phyloP scores from a whole-genome alignment of 2,113 vertebrate genomes.

The Mormyrus iriodes region DNA sequence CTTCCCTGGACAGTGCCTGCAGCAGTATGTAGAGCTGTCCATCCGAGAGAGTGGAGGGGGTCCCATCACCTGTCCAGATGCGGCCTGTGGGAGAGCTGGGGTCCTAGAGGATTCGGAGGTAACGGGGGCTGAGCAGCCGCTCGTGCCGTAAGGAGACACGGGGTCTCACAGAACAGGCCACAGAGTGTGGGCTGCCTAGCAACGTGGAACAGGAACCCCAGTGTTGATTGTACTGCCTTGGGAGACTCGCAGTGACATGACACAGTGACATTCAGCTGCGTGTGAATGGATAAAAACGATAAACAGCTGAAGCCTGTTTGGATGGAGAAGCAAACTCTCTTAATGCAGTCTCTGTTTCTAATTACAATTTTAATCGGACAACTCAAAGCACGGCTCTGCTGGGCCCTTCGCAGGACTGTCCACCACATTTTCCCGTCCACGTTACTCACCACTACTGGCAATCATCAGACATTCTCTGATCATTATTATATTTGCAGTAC shows the following conservation, averaged over 20 bases:
- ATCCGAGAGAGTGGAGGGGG: conserved; percentile 83
- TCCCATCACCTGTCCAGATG: conserved; percentile 85
- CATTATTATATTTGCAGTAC: background rate
- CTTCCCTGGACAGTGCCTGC: conserved; percentile 73
- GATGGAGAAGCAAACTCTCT: background rate
- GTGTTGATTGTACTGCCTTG: too few species aligned
- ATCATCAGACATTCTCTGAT: background rate
- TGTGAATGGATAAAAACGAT: background rate
- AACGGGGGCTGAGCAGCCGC: conserved; percentile 32
- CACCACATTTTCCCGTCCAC: background rate
- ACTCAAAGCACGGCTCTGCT: background rate
- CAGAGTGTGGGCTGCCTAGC: background rate
- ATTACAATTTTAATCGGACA: background rate
- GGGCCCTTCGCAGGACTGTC: background rate
- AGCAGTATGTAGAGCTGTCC: conserved; percentile 78
- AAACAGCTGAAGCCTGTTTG: background rate
- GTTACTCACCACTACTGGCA: background rate
- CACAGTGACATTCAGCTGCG: background rate
- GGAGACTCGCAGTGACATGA: background rate
- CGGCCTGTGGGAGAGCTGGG: conserved; percentile 72
- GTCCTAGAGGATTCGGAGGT: conserved; percentile 84
- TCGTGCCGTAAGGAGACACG: background rate
- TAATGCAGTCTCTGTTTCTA: background rate
- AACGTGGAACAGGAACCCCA: background rate
- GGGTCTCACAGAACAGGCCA: too few species aligned